A percentile compares a stretch with the other conserved stretches of the same genome.
phyloP scores from a whole-genome alignment of 2,888 invertebrate species.

The Ptilodon capucinus region DNA sequence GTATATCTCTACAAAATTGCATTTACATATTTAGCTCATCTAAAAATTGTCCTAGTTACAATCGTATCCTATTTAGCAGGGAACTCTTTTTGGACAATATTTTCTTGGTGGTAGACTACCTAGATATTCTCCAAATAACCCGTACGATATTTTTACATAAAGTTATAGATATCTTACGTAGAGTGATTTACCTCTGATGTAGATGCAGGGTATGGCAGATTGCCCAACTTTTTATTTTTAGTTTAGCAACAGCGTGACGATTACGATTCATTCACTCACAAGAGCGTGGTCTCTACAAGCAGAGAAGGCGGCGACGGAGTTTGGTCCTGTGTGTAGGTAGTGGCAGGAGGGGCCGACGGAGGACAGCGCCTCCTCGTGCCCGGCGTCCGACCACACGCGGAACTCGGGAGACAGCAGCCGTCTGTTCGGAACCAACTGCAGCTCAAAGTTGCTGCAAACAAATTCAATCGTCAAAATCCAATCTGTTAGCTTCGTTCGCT shows the following conservation, averaged over 20 bases:
- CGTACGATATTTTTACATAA: no score
- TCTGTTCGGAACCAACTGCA: conserved; percentile 84
- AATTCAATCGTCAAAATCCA: not conserved
- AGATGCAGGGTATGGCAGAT: not conserved
- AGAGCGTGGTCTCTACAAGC: conserved; percentile 84
- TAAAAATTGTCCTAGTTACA: no score
- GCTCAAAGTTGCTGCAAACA: conserved; percentile 78
- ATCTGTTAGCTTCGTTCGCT: no score
- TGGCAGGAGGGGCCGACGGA: conserved; percentile 80
- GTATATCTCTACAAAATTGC: not conserved
- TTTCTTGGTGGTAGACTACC: no score
- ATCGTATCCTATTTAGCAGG: no score
- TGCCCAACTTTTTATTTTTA: not conserved
- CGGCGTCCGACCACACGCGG: conserved; percentile 80
- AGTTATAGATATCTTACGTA: no score
- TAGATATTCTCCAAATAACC: no score
- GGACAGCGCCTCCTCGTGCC: conserved; percentile 64
- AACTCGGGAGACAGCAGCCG: conserved; percentile 83
- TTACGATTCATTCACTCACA: conserved; percentile 65
- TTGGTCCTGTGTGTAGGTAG: conserved; percentile 83
- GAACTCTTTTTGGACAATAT: no score
- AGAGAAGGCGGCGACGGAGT: conserved; percentile 85
- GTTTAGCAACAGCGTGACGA: not conserved
- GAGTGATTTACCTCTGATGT: no score
- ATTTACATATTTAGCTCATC: no score